phyloP scores from a whole-genome alignment of 2,888 invertebrate genomes.

The Parelbella ahira region DNA sequence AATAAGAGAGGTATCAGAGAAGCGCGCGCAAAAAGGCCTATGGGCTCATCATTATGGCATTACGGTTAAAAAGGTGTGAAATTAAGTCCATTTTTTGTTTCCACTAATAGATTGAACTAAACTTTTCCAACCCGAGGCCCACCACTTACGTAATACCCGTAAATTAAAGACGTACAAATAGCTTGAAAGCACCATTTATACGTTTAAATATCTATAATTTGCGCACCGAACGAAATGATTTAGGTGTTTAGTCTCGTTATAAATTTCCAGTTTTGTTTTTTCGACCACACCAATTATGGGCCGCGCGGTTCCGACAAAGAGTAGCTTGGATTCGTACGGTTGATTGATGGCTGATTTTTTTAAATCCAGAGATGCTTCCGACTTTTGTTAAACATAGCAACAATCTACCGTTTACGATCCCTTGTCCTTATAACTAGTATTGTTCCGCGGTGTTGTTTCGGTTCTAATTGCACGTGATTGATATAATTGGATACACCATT shows the following conservation, averaged over 20 bases:
- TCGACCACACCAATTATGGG: slow-evolving; percentile 60
- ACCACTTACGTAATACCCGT: slow-evolving; percentile 63
- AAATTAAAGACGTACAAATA: slow-evolving; percentile 65
- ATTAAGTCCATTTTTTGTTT: slow-evolving; percentile 74
- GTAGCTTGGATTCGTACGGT: slow-evolving; percentile 53
- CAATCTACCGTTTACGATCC: slow-evolving; percentile 43
- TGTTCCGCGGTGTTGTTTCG: slow-evolving; percentile 37
- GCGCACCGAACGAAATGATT: slow-evolving; percentile 77
- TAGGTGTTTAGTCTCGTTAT: slow-evolving; percentile 72
- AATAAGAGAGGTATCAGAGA: slow-evolving; percentile 40
- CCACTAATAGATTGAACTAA: slow-evolving; percentile 68
- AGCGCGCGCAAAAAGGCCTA: slow-evolving; percentile 61
- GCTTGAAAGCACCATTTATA: slow-evolving; percentile 61
- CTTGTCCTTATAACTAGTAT: slow-evolving; percentile 45
- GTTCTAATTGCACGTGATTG: slow-evolving; percentile 11
- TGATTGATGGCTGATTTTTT: slow-evolving; percentile 77
- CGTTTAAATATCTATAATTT: slow-evolving; percentile 75
- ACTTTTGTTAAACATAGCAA: slow-evolving; percentile 54
- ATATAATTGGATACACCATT: slow-evolving; percentile 36
- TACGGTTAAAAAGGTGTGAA: slow-evolving; percentile 78
- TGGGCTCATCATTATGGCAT: slow-evolving; percentile 67
- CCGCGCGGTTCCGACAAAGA: slow-evolving; percentile 62
- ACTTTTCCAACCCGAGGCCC: slow-evolving; percentile 57
- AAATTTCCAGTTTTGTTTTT: slow-evolving; percentile 77
- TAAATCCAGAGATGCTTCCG: slow-evolving; percentile 67